Percentiles rank a stretch among this genome's conserved stretches.
phyloP scores from a whole-genome alignment of 2,888 invertebrate genomes.

The Cryptocheilus praepositus region DNA sequence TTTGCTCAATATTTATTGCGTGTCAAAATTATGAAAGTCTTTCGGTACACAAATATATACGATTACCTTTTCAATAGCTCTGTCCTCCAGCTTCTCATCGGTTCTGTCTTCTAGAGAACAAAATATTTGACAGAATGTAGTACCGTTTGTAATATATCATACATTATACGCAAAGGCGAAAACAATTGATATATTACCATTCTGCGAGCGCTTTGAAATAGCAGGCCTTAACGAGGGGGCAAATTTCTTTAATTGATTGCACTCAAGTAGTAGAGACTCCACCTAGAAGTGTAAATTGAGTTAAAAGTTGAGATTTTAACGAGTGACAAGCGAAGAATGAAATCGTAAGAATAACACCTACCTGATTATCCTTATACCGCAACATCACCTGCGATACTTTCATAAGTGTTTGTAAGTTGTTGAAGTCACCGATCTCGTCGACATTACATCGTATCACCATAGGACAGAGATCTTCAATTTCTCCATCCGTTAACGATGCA shows the following conservation, averaged over 20 bases:
- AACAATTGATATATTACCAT: constrained; percentile 36
- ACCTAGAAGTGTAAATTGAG: constrained; percentile 72
- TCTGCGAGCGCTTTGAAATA: constrained; percentile 36
- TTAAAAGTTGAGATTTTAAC: too few relatives aligned
- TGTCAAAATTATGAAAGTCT: neutral
- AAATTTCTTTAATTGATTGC: constrained; percentile 74
- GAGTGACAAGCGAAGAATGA: neutral
- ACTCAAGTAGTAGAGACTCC: constrained; percentile 76
- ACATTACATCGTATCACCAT: constrained; percentile 80
- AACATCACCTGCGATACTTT: constrained; percentile 82
- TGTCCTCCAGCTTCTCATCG: constrained; percentile 25
- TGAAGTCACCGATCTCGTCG: constrained; percentile 78
- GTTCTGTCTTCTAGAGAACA: neutral
- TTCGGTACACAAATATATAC: too few relatives aligned
- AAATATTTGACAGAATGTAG: too few relatives aligned
- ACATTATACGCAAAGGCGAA: too few relatives aligned
- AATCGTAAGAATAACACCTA: constrained; percentile 60
- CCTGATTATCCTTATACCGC: constrained; percentile 83
- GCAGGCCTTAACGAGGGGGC: constrained; percentile 51
- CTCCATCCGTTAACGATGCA: constrained; percentile 76
- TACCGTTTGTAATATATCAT: too few relatives aligned
- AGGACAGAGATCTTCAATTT: constrained; percentile 81
- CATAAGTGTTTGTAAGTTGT: constrained; percentile 78
- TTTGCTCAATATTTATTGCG: neutral
- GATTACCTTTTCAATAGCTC: constrained; percentile 32